phyloP scores from a whole-genome alignment of 2,797 vertebrate species.

The Glossophaga mutica region DNA sequence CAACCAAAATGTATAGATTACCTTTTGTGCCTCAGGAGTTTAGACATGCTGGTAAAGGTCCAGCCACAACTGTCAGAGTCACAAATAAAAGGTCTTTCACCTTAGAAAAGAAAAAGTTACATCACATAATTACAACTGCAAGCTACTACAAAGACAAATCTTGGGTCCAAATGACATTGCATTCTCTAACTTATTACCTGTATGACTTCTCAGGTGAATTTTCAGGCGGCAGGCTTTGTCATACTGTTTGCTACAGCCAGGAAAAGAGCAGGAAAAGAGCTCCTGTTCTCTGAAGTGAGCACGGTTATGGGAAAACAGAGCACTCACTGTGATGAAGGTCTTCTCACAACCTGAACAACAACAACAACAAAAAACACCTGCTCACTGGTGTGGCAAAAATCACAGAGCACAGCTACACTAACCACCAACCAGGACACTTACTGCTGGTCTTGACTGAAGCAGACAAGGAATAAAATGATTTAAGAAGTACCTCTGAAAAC shows the following conservation, averaged over 20 bases:
- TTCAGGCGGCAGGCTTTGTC: conserved; percentile 98
- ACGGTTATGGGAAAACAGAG: conserved; percentile 96
- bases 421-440: background rate
- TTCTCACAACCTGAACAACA: conserved; percentile 91
- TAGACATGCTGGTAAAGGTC: conserved; percentile 99
- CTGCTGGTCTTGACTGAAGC: background rate
- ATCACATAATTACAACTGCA: background rate
- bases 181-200: conserved; percentile 83
- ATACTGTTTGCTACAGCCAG: conserved; percentile 96
- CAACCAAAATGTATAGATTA: conserved; percentile 72
- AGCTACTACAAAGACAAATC: background rate
- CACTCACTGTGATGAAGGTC: conserved; percentile 97
- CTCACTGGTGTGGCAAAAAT: background rate
- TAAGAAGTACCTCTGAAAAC: background rate
- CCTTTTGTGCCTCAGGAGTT: conserved; percentile 97
- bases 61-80: conserved; percentile 96
- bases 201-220: conserved; percentile 97
- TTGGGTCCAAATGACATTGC: background rate
- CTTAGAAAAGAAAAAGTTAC: conserved; percentile 78
- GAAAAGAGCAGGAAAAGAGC: conserved; percentile 93
- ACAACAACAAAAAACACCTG: conserved; percentile 1
- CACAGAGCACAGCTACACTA: too few relatives aligned
- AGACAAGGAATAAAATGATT: background rate
- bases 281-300: conserved; percentile 96
- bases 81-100: conserved; percentile 97